A percentile compares a stretch with the other conserved stretches of the same genome.
Conservation (phyloP, 2,113 vertebrate genomes). For the Gobius niger region DNA sequence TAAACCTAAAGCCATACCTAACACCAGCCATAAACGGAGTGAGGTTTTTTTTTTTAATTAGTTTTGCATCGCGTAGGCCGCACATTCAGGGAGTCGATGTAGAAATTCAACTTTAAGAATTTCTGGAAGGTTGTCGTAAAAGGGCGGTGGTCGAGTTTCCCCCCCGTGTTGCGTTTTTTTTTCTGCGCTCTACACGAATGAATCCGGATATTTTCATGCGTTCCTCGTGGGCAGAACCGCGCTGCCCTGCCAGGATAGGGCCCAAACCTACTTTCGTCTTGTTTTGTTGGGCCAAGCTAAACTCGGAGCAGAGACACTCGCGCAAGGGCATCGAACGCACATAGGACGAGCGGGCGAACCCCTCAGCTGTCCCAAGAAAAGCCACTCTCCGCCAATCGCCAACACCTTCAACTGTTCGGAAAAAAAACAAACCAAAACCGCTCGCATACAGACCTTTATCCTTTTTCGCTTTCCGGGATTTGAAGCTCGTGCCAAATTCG, state of each 20-base stretch:
- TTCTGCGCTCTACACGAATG: constrained; percentile 61
- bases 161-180: constrained; percentile 22
- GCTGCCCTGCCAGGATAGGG: constrained; percentile 73
- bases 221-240: constrained; percentile 73
- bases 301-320: constrained; percentile 76
- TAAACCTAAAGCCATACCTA: constrained; percentile 61
- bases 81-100: constrained; percentile 46
- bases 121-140: neutral
- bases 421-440: constrained; percentile 30
- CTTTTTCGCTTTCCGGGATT: neutral
- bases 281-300: constrained; percentile 76
- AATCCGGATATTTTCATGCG: constrained; percentile 76
- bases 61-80: constrained; percentile 11
- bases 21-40: constrained; percentile 61
- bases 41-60: neutral
- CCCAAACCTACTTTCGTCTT: constrained; percentile 74
- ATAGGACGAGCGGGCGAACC: constrained; percentile 36
- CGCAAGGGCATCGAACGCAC: constrained; percentile 58
- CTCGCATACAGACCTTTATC: constrained; percentile 52
- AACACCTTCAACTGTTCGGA: neutral
- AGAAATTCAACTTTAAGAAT: neutral
- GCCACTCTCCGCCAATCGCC: too few species aligned
- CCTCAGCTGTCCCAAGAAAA: too few species aligned
- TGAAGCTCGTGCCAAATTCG: constrained; percentile 48
- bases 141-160: constrained; percentile 25